Conservation (phyloP, 2,113 vertebrate species). For the Euleptes europaea region DNA sequence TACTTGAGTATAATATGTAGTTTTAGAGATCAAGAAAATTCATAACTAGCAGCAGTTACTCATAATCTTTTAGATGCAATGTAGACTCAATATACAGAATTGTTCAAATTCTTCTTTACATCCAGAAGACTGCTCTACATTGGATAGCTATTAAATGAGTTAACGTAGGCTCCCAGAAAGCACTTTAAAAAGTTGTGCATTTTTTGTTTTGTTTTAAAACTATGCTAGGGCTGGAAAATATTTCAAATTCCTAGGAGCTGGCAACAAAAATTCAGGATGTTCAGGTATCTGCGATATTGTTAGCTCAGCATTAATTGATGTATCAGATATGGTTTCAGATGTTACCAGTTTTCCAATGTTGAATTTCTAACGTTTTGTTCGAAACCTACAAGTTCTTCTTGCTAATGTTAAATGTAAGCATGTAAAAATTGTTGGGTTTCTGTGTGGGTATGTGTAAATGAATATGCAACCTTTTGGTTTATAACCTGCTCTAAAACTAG, state of each 20-base stretch:
- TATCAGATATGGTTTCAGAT: slow-evolving; percentile 69
- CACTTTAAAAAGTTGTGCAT: slow-evolving; percentile 73
- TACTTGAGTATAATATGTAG: slow-evolving; percentile 60
- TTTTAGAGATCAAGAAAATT: slow-evolving; percentile 57
- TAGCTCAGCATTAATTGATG: slow-evolving; percentile 68
- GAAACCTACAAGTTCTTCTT: slow-evolving; percentile 70
- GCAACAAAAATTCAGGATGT: neutral
- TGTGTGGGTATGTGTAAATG: slow-evolving; percentile 65
- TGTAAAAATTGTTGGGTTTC: slow-evolving; percentile 69
- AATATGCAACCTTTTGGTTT: slow-evolving; percentile 72
- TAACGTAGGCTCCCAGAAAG: slow-evolving; percentile 74
- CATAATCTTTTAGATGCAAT: slow-evolving; percentile 59
- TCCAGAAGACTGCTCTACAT: slow-evolving; percentile 61
- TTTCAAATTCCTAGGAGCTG: neutral
- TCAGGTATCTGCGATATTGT: slow-evolving; percentile 44
- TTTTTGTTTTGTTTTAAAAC: slow-evolving; percentile 42
- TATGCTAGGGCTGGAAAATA: neutral
- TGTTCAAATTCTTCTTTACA: slow-evolving; percentile 25
- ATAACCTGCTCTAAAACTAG: slow-evolving; percentile 66
- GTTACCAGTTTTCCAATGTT: slow-evolving; percentile 71
- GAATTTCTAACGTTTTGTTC: slow-evolving; percentile 69
- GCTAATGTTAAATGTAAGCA: slow-evolving; percentile 68
- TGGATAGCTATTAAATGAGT: slow-evolving; percentile 55
- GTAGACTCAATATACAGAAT: slow-evolving; percentile 24
- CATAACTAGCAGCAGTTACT: slow-evolving; percentile 49